Evolutionary conservation across 2,113 vertebrate species (phyloP).

Genomic region (Gracilinanus agilis): DNA sequence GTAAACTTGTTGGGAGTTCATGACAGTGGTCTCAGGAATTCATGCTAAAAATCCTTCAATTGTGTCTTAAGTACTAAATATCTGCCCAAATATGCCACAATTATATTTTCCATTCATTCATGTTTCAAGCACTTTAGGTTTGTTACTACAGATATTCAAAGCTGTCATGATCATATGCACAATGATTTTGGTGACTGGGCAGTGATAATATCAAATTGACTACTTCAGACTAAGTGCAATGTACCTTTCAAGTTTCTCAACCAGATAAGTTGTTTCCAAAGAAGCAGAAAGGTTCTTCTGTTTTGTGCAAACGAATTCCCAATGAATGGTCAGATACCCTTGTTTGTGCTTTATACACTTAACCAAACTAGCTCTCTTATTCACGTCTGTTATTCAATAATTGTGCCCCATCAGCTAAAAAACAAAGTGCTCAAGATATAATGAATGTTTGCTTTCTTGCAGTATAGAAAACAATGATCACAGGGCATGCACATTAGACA

Average conservation of each 20-base stretch:
- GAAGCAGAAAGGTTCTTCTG: not conserved
- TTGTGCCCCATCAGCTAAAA: too few species aligned
- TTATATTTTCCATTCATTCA: not conserved
- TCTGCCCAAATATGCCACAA: not conserved
- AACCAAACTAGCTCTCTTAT: too few species aligned
- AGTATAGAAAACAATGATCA: too few species aligned
- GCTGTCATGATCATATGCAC: not conserved
- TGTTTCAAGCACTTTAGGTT: not conserved
- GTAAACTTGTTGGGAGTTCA: too few species aligned
- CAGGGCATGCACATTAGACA: not conserved
- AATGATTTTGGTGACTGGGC: not conserved
- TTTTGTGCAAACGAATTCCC: not conserved
- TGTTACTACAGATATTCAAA: not conserved
- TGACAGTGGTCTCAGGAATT: not conserved
- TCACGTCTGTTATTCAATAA: too few species aligned
- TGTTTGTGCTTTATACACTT: not conserved
- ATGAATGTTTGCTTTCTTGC: too few species aligned
- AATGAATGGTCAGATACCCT: not conserved
- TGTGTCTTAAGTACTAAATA: not conserved
- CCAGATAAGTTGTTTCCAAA: not conserved
- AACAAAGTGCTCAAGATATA: too few species aligned
- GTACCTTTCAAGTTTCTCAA: not conserved
- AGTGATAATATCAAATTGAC: not conserved
- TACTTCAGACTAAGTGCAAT: not conserved
- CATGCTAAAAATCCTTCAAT: not conserved